Base-by-base conservation (phyloP, 1,140 invertebrate genomes). In the Conus betulinus region DNA sequence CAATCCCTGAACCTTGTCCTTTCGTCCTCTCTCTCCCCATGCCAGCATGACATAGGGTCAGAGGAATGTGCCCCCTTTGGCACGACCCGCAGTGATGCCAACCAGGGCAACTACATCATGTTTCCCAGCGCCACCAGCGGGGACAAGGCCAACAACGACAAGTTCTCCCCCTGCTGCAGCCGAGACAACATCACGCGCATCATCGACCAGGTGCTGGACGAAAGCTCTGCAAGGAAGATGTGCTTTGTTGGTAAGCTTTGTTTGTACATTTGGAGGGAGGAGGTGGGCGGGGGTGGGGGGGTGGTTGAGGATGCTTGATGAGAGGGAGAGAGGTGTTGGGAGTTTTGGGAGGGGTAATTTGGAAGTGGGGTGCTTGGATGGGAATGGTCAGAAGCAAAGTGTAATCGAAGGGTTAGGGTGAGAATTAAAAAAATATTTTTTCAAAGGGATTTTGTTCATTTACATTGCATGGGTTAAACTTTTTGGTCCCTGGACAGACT, bases 61-160 rank as follows among this genome's bases (percentile, higher is more conserved):
- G 97, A 98, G 7, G 81, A 63, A n/a, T 95, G 95, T 92, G 93
- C 94, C 15, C 94, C 94, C 6, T 94, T 91, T 99, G 99, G 95
- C 96, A 93, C 93, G 6, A 88, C 51, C 8, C 98, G 90, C 4
- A 98, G 98, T 0, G 98, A 98, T 89, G 98, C 63, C 95, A 97
- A 93, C 97, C 98, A 96, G n/a, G 99, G 99, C 79, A 99, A 99
- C 96, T 99, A 97, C 94, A 99, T 99, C 90, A 95, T 95, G 95
- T 95, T 94, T 90, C 93, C 95, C 13, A 94, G 93, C 89, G 95
- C 95, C 20, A 95, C 95, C 11, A 93, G 93, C 84, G 95, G 95
- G 17, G 93, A 94, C 86, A 90, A 92, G 51, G 51, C 86, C 20
- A 93, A 95, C 89, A 95, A 95, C 84, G 92, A 93, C 76, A 82